Evolutionary conservation across 2,888 invertebrate species (phyloP).

Genomic region (Drosophila meridionalis): DNA sequence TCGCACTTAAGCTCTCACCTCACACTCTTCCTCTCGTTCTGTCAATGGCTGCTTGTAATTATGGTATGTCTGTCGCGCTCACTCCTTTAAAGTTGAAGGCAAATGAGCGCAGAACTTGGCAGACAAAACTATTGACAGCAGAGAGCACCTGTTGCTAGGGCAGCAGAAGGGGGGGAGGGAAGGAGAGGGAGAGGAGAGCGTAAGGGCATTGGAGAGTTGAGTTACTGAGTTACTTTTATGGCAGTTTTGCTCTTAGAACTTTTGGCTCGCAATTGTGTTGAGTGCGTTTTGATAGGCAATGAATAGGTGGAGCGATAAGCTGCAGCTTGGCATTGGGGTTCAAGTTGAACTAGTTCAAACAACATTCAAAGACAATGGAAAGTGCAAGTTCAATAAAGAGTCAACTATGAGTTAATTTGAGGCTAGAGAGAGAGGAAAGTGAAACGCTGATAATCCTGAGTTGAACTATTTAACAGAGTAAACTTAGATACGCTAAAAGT

Average conservation of each 20-base stretch:
- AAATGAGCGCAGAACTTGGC: conserved; percentile 73
- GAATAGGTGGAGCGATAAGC: conserved; percentile 51
- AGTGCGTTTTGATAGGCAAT: conserved; percentile 74
- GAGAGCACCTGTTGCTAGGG: conserved; percentile 59
- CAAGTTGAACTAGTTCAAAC: conserved; percentile 36
- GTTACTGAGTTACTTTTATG: conserved; percentile 70
- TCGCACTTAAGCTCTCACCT: not conserved
- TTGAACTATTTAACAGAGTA: not conserved
- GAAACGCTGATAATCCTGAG: not conserved
- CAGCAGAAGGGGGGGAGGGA: not conserved
- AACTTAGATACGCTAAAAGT: not conserved
- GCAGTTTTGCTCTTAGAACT: conserved; percentile 70
- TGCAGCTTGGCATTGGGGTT: conserved; percentile 7
- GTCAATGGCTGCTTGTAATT: conserved; percentile 8
- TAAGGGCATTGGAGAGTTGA: conserved; percentile 28
- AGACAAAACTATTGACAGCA: conserved; percentile 67
- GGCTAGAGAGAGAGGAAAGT: conserved; percentile 4
- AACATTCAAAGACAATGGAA: conserved; percentile 28
- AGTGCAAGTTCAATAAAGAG: conserved; percentile 35
- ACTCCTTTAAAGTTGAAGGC: conserved; percentile 57
- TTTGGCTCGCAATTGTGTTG: conserved; percentile 77
- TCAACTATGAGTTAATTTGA: conserved; percentile 15
- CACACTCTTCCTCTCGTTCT: no score
- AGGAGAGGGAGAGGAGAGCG: no score
- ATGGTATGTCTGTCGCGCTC: not conserved